Evolutionary conservation across 2,113 vertebrate species (phyloP), one percentile per base, ranked within the genome.

Genomic region (Grallaria varia): DNA sequence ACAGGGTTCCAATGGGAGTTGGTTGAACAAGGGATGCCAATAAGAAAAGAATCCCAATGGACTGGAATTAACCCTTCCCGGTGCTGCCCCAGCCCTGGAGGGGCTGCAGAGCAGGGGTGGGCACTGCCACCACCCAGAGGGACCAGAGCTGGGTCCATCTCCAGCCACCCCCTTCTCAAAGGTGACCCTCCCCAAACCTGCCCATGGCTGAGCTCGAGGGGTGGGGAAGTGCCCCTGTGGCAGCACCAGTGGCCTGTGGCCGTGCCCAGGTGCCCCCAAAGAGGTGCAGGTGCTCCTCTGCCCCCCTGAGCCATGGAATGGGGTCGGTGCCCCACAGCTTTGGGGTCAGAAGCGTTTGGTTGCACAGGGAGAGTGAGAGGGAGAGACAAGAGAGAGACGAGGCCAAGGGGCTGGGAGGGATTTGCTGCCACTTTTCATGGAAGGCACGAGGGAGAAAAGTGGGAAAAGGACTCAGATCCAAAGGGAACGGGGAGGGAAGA

Each of bases 361-460:
- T 52, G n/a, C 53, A 30, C 22, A 12, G 53, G 50, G 39, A 62
- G 15, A 14, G 30, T 35, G 33, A 13, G 10, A 64, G 35, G 60
- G 33, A 74, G 50, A 0, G 3, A 50, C 0, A 0, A 5, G 79
- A 15, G 44, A 62, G 15, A 20, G 31, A 21, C 17, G 72, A 72
- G 42, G 40, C 25, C 52, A 58, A n/a, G 3, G 28, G 33, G 16
- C 50, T 62, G 28, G 28, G 45, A 28, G 24, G 44, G 27, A 27
- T n/a, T 50, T 39, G 31, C 10, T 49, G 6, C 56, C 35, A 39
- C 60, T 58, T 84, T 72, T 25, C 35, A 6, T 28, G 53, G 56
- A 45, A 72, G 52, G 14, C 21, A 67, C 12, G 20, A 14, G 45
- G 59, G 52, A 60, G 30, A 62, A 77, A 69, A 67, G 53, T 58